Conservation (phyloP, 2,113 vertebrate genomes). For the Sinocyclocheilus anophthalmus region DNA sequence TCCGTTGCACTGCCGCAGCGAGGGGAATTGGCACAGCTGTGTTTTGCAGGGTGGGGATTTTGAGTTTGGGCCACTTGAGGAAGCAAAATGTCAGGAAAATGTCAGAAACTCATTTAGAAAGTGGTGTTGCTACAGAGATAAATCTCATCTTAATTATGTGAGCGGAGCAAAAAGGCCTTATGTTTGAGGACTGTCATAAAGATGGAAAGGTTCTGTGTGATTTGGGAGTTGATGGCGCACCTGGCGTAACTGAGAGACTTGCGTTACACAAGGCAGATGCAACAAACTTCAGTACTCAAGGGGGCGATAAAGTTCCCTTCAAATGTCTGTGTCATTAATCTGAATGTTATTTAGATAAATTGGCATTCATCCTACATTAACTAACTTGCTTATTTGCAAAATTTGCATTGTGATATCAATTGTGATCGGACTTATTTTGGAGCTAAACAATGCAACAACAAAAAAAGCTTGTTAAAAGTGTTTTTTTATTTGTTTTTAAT, state of each 20-base stretch:
- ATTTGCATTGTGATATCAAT: not conserved
- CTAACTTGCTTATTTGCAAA: not conserved
- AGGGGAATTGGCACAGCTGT: constrained; percentile 51
- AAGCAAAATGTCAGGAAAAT: constrained; percentile 59
- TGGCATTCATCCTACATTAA: not conserved
- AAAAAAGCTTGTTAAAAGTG: too few species aligned
- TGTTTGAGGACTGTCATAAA: constrained; percentile 21
- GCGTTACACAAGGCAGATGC: not conserved
- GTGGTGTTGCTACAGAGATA: constrained; percentile 54
- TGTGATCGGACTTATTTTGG: too few species aligned
- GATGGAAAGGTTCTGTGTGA: constrained; percentile 26
- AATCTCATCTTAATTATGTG: constrained; percentile 39
- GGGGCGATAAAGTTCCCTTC: not conserved
- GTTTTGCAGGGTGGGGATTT: constrained; percentile 50
- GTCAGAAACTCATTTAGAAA: constrained; percentile 57
- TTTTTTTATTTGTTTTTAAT: too few species aligned
- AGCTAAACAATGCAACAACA: too few species aligned
- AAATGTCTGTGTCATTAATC: not conserved
- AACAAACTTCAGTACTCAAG: not conserved
- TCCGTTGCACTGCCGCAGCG: constrained; percentile 40
- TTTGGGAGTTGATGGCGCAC: constrained; percentile 2
- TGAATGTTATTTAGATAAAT: not conserved
- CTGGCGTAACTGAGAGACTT: not conserved
- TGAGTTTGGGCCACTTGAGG: constrained; percentile 46
- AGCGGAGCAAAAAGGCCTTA: not conserved